Percentiles rank a stretch among this genome's conserved stretches.
Evolutionary conservation across 2,888 invertebrate species (phyloP).

Genomic region (Nesidiocoris tenuis): DNA sequence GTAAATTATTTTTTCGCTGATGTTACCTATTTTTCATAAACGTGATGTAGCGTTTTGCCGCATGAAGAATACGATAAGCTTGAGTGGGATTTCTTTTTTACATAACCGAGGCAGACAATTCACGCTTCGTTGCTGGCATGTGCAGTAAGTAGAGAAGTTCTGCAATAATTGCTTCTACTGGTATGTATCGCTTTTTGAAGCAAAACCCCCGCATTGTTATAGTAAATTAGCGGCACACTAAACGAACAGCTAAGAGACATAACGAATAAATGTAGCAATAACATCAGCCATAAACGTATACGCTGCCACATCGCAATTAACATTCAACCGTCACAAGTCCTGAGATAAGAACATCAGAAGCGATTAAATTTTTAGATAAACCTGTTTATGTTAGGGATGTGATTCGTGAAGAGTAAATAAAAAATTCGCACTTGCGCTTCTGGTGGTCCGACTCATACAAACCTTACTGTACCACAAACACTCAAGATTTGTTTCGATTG

Average conservation of each 20-base stretch:
- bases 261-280: constrained; percentile 28
- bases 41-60: no score
- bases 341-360: no score
- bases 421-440: no score
- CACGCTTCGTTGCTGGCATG: constrained; percentile 33
- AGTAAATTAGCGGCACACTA: constrained; percentile 22
- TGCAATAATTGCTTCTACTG: constrained; percentile 43
- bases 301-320: constrained; percentile 37
- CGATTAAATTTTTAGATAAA: no score
- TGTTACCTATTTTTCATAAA: no score
- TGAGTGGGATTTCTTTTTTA: background rate
- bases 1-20: no score
- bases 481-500: no score
- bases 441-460: no score
- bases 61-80: background rate
- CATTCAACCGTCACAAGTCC: constrained; percentile 12
- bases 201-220: constrained; percentile 10
- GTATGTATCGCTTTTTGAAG: constrained; percentile 48
- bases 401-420: no score
- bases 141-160: constrained; percentile 37
- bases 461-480: no score
- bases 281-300: constrained; percentile 1
- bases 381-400: no score
- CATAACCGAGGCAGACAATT: constrained; percentile 27
- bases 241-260: constrained; percentile 21